Base-by-base conservation (phyloP, 2,113 vertebrate genomes). In the Euleptes europaea region DNA sequence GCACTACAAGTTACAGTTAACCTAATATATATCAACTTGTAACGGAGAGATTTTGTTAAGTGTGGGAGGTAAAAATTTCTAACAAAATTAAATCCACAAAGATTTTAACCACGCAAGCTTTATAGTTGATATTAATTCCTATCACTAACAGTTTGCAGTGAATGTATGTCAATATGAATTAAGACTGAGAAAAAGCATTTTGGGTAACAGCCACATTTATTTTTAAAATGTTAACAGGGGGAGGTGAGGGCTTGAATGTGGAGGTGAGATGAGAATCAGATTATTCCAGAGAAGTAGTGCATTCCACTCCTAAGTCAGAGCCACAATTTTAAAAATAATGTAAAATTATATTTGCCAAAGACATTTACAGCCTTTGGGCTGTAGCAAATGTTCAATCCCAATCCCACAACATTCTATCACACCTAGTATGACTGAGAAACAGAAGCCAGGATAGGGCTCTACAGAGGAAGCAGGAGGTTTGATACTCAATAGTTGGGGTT, bases 121-220 rank as follows among this genome's bases (percentile, higher is more conserved):
- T 38, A 38, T 88, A 80, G 82, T 63, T 74, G 82, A 15, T 71
- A 90, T 49, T 86, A 91, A 86, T 5, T 12, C 81, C 69, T 7
- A 70, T 72, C 38, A 83, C 13, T 78, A 0, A 28, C 6, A 28
- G 19, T 12, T 28, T 63, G 23, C 8, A 72, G 47, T 26, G 38
- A 63, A 47, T 33, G 23, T 42, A 57, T 33, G 63, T 11, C 21
- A 47, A 65, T 47, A 66, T 26, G 42, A n/a, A 35, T 15, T 63
- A 70, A 81, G 44, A 69, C 1, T 0, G 44, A 51, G n/a, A 23
- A 81, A n/a, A 81, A 5, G 26, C 33, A 70, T 51, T n/a, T 38
- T 81, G 78, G 13, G 19, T 35, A 70, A 70, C 6, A 23, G 31
- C 31, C 60, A 19, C 5, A 5, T 28, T 76, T 19, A 51, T 49